Percentiles rank a stretch among this genome's conserved stretches.
These are phyloP conservation scores for Tachina fera DNA, from an alignment of 2,888 invertebrate genomes.

Conservation along the genomic window DNA sequence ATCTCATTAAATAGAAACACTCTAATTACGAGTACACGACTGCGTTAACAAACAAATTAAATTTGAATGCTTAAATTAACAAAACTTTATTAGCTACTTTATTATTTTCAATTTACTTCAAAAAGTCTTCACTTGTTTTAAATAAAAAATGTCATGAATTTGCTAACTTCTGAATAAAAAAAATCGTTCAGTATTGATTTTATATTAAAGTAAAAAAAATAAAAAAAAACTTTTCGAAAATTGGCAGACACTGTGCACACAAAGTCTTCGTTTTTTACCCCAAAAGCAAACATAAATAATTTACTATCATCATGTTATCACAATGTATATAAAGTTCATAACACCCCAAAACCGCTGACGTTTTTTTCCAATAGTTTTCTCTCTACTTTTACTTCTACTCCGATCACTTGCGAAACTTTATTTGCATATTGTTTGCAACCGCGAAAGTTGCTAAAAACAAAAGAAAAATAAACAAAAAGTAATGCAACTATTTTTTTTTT, in stretches of 20 bases:
- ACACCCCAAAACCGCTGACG: conserved; percentile 54
- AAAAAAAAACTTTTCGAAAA: conserved; percentile 34
- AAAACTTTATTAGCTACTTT: neutral
- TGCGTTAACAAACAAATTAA: neutral
- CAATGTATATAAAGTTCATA: conserved; percentile 61
- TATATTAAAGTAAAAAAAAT: conserved; percentile 36
- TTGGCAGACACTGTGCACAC: conserved; percentile 59
- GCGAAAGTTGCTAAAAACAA: conserved; percentile 47
- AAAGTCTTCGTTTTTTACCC: conserved; percentile 16
- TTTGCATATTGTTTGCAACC: conserved; percentile 64
- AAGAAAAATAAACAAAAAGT: neutral
- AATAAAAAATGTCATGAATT: conserved; percentile 22
- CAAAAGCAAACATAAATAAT: conserved; percentile 67
- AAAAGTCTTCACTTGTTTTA: neutral
- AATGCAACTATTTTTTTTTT: conserved; percentile 38
- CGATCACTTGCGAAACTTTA: conserved; percentile 62
- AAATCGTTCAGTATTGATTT: conserved; percentile 48
- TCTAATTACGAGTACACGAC: no score
- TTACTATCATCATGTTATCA: conserved; percentile 64
- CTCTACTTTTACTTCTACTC: conserved; percentile 13
- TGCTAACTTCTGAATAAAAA: conserved; percentile 30
- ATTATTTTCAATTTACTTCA: neutral
- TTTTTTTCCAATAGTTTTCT: conserved; percentile 34
- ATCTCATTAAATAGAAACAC: neutral
- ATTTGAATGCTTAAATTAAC: neutral